Evolutionary conservation across 2,888 invertebrate species (phyloP), one percentile per base, ranked within the genome.

Genomic region (Callimorpha dominula): DNA sequence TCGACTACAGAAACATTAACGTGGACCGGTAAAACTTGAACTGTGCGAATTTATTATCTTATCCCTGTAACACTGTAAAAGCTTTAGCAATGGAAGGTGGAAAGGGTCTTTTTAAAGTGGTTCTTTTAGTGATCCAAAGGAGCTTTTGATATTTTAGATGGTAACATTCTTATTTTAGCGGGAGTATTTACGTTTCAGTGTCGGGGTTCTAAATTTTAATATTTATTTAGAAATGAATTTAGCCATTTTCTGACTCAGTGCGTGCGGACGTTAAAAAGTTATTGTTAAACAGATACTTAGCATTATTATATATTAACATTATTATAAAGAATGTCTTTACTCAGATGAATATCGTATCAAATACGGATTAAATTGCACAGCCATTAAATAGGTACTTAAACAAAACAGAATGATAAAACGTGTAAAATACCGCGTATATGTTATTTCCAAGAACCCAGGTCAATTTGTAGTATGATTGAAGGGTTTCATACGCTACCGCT

Each of bases 121-220:
- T 60, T 31, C 14, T 31, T 31, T 60, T 77, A 64, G 68, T 73
- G 75, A 81, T 74, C 66, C 74, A 31, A 60, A 50, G 67, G 62
- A 75, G 75, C 81, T 78, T 83, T 85, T 78, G 84, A 82, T 83
- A 84, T 83, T 81, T 81, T 74, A 82, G 77, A 81, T 72, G 77
- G 74, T 52, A 74, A 72, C 71, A 69, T 67, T 74, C 71, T 78
- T 77, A 81, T 82, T 81, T 81, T 82, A 78, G 78, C 70, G 64
- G 65, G 20, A 57, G 62, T 71, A 73, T 80, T 81, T 73, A 78
- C 72, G 73, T 74, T 75, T 73, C 60, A 60, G 74, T 78, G 70
- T 77, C 72, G 68, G 68, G 73, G 79, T 78, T 77, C 68, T 66
- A 65, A 78, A 78, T 80, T 62, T 43, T 72, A 77, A 75, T 79